Evolutionary conservation across 2,113 vertebrate genomes (phyloP), one percentile per base, ranked within the genome.

Genomic region (Holacanthus passer): DNA sequence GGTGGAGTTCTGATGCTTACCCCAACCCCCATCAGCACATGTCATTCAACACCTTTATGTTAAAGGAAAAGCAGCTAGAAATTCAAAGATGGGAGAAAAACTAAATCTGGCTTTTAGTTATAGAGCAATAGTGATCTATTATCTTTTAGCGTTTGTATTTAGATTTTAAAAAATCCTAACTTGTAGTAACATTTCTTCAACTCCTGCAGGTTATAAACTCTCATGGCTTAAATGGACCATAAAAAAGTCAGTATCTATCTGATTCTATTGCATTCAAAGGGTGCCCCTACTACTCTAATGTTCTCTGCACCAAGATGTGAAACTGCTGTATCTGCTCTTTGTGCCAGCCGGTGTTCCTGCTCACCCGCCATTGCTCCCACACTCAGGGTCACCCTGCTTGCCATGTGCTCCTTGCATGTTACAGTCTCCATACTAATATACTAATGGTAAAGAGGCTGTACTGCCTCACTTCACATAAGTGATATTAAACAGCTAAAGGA

Each of bases 351-450:
- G 22, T 60, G 37, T 56, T 48, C 1, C 29, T 55, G 31, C 63
- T 81, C 58, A 29, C 48, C 39, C 35, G 70, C 79, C 83, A 91
- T 88, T 82, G 50, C 66, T 55, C 66, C 39, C 37, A 66, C 43
- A 55, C 19, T 87, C 58, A 85, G 89, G 86, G 82, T 92, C 91
- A 93, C 85, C 87, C 86, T 84, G 29, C 70, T 41, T 72, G 85
- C 91, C 93, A 94, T 90, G 93, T 94, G 94, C 89, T 94, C 67
- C 62, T 31, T 60, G 20, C 62, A 47, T 45, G 17, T 66, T 58
- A 35, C 17, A 35, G 35, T 45, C 19, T 55, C n/a, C n/a, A n/a
- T n/a, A 62, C 48, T 50, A 27, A 35, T 35, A 71, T 20, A 53
- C 17, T 56, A 22, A 13, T 58, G 7, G 0, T 7, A 79, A 52